These are phyloP conservation scores for Drymonia ruficornis DNA, from an alignment of 2,888 invertebrate genomes.

Conservation along the genomic window DNA sequence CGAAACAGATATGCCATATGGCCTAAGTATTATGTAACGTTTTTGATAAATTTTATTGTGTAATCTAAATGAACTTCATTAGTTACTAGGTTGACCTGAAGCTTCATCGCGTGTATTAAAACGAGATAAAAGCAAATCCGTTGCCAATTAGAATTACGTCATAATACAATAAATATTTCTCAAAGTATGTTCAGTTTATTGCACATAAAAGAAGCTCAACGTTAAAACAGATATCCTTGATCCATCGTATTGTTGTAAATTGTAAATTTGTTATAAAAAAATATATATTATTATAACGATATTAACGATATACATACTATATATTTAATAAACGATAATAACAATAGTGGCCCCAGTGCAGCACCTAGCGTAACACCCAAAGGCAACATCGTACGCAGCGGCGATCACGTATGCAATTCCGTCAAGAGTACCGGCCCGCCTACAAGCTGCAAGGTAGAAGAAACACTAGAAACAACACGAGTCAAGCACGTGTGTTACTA, in stretches of 20 bases:
- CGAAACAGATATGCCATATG: constrained; percentile 4
- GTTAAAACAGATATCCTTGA: not conserved
- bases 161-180: not conserved
- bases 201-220: not conserved
- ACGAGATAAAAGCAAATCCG: not conserved
- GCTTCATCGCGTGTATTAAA: not conserved
- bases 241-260: not conserved
- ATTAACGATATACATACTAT: too few species aligned
- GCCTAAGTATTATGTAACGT: constrained; percentile 10
- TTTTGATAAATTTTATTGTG: constrained; percentile 4
- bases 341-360: constrained; percentile 17
- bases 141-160: not conserved
- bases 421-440: constrained; percentile 24
- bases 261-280: constrained; percentile 2
- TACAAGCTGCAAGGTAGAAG: constrained; percentile 22
- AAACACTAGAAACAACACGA: constrained; percentile 28
- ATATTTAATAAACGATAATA: constrained; percentile 7
- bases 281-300: too few species aligned
- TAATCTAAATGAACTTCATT: not conserved
- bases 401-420: constrained; percentile 37
- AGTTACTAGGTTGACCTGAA: not conserved
- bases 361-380: constrained; percentile 16
- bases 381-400: constrained; percentile 24
- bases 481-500: constrained; percentile 24
- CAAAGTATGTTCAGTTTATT: not conserved